Base-by-base conservation (phyloP, 1,140 invertebrate genomes). In the Nasonia longicornis region DNA sequence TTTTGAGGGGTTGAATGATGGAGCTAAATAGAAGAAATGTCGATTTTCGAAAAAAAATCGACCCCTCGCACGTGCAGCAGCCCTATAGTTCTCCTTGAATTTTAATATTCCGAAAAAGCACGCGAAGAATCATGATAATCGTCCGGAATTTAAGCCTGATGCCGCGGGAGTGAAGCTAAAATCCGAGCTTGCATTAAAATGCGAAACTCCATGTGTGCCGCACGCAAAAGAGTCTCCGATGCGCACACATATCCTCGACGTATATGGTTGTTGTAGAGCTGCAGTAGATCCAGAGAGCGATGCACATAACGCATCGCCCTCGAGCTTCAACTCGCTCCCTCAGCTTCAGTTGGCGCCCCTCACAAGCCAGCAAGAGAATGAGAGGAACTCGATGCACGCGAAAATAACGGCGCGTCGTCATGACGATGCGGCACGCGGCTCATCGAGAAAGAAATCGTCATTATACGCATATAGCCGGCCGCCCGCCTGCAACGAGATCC, bases 71-170 rank as follows among this genome's bases (percentile, higher is more conserved):
- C 1, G 29, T 2, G 22, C 31, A 6, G 14, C 8, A 67, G 12
- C 10, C 64, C 64, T 45, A 58, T 7, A 6, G 3, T 8, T 20
- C 64, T 38, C 42, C 67, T 12, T 26, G 29, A 63, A 22, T 74
- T 74, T 74, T 80, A 74, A 80, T 74, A 74, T 80, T 45, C 71
- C 31, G n/a, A 72, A 52, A 52, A 72, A 38, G 16, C 58, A 67
- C 38, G 79, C 8, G 22, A 48, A 31, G 63, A 80, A 67, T 80
- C 71, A 31, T 16, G n/a, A 74, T 2, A 22, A 80, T 52, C 63
- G 75, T 48, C 45, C 42, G 29, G 38, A 69, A 70, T 22, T 38
- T 14, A 12, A 31, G 20, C n/a, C 20, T 63, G 22, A 35, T n/a
- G 26, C 69, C 1, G 29, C 12, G n/a, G 31, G 31, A 11, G 1